A percentile compares a stretch with the other conserved stretches of the same genome.
phyloP scores from a whole-genome alignment of 2,113 vertebrate species.

The Pygoscelis antarcticus region DNA sequence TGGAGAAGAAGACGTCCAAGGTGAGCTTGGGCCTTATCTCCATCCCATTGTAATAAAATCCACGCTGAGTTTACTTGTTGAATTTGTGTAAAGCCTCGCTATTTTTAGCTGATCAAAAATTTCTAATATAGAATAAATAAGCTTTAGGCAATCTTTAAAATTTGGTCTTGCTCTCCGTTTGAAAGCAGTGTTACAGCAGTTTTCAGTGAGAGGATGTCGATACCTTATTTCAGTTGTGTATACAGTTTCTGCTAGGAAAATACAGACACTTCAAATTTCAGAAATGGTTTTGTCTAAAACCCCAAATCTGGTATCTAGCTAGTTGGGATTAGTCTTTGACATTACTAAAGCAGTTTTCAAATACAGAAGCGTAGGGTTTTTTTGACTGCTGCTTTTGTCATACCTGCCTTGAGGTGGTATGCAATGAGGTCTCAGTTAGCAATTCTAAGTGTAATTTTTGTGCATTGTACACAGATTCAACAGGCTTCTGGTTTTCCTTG shows the following conservation, averaged over 20 bases:
- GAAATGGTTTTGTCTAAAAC: background rate
- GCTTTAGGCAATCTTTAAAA: background rate
- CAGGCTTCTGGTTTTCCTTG: constrained; percentile 34
- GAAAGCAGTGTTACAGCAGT: background rate
- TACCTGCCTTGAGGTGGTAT: background rate
- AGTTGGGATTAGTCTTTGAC: background rate
- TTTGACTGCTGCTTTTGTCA: background rate
- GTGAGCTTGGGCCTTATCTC: constrained; percentile 90
- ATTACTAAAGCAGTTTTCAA: background rate
- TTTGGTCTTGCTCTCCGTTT: background rate
- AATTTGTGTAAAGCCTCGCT: constrained; percentile 70
- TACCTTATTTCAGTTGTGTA: background rate
- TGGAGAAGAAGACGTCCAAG: constrained; percentile 99
- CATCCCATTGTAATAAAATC: constrained; percentile 76
- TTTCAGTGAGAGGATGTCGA: background rate
- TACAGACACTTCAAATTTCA: background rate
- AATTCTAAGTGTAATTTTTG: background rate
- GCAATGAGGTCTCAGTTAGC: background rate
- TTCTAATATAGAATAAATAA: background rate
- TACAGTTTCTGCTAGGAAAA: background rate
- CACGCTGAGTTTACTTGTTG: constrained; percentile 73
- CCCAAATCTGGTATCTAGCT: background rate
- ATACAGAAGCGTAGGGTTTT: accelerated
- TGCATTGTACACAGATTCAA: constrained; percentile 73
- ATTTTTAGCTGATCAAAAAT: background rate